phyloP scores from a whole-genome alignment of 2,797 vertebrate species.

The Okamejei kenojei region DNA sequence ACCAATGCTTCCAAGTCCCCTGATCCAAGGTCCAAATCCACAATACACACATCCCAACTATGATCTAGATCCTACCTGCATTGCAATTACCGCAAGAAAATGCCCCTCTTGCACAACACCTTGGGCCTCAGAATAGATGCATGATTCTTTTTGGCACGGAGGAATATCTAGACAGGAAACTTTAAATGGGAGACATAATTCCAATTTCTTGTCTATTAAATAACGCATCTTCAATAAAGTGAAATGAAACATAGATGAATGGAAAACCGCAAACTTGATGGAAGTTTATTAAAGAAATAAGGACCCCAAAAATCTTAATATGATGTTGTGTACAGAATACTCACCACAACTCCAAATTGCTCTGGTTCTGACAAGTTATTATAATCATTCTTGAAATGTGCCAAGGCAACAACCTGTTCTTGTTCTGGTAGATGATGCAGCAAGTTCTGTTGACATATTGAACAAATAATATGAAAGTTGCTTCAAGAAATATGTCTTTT shows the following conservation, averaged over 20 bases:
- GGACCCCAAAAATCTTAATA: not conserved
- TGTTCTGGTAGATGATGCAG: constrained; percentile 90
- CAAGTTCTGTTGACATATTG: constrained; percentile 71
- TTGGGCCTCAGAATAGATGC: too few relatives aligned
- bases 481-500: not conserved
- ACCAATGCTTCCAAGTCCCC: too few relatives aligned
- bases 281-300: not conserved
- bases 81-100: too few relatives aligned
- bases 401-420: constrained; percentile 76
- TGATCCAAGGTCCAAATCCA: too few relatives aligned
- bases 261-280: not conserved
- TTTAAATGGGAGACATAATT: not conserved
- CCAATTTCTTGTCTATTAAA: not conserved
- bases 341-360: constrained; percentile 92
- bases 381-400: constrained; percentile 76
- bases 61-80: too few relatives aligned
- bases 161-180: not conserved
- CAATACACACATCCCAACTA: too few relatives aligned
- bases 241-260: not conserved
- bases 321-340: constrained; percentile 47
- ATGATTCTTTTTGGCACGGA: too few relatives aligned
- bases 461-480: constrained; percentile 38
- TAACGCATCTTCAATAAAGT: not conserved
- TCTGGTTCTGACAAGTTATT: constrained; percentile 83
- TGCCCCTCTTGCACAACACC: too few relatives aligned